These are phyloP conservation scores for Takifugu bimaculatus DNA, from an alignment of 2,113 vertebrate genomes.

Conservation along the genomic window DNA sequence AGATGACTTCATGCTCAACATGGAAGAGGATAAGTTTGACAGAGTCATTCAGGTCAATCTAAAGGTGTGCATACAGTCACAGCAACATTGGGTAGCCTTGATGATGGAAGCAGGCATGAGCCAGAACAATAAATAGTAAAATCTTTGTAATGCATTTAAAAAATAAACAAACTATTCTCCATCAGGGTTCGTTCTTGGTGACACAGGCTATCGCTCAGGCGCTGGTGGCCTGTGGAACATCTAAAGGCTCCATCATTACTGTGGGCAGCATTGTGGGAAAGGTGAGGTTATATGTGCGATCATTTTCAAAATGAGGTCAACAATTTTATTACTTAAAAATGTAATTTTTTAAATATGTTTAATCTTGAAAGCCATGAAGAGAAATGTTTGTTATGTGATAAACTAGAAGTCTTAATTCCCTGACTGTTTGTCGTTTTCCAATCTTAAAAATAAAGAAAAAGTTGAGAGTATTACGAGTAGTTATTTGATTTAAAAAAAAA, in stretches of 20 bases:
- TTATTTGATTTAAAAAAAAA: too few relatives aligned
- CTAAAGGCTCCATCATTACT: slow-evolving; percentile 83
- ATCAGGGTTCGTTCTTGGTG: slow-evolving; percentile 82
- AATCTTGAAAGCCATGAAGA: too few relatives aligned
- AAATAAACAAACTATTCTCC: neutral
- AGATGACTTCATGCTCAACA: slow-evolving; percentile 81
- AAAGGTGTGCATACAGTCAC: slow-evolving; percentile 69
- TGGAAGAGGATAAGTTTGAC: slow-evolving; percentile 82
- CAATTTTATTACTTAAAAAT: neutral
- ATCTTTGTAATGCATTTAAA: too few relatives aligned
- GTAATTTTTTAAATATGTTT: too few relatives aligned
- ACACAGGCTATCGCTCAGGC: slow-evolving; percentile 81
- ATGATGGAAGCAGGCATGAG: too few relatives aligned
- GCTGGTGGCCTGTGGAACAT: slow-evolving; percentile 74
- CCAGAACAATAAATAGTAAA: too few relatives aligned
- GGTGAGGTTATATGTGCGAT: slow-evolving; percentile 56
- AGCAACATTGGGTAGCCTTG: too few relatives aligned
- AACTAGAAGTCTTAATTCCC: too few relatives aligned
- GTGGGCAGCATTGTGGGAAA: slow-evolving; percentile 86
- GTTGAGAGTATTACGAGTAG: too few relatives aligned
- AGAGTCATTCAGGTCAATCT: slow-evolving; percentile 82
- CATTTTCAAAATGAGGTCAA: neutral
- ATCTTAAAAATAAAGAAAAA: too few relatives aligned
- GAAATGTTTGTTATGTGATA: too few relatives aligned
- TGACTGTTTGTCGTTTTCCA: too few relatives aligned